Evolutionary conservation across 2,113 vertebrate genomes (phyloP), one percentile per base, ranked within the genome.

Genomic region (Daphoenositta chrysoptera): DNA sequence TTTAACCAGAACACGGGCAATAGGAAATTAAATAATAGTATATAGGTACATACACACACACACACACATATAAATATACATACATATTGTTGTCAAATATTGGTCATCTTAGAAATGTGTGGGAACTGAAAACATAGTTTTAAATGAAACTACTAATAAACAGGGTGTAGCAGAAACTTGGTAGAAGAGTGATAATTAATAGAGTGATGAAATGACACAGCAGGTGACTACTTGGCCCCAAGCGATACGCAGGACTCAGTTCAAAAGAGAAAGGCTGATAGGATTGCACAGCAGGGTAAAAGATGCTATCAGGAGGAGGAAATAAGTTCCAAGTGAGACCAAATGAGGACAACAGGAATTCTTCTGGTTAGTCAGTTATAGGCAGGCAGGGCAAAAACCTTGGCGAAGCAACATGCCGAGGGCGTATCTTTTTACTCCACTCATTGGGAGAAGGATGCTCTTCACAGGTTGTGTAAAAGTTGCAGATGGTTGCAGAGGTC

Each of bases 191-290:
- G 47, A 33, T 78, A 83, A 81, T 81, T 91, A 93, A 63, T 27
- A 78, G 64, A 83, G 47, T 28, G 39, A 40, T 87, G 80, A 91
- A 94, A 89, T 87, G 47, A 63, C 77, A 84, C 18, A 66, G 51
- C 21, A 82, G 60, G 47, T 42, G n/a, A 63, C 35, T 57, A 35
- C 35, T 50, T 91, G 23, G 39, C 81, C 33, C 4, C 16, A 12
- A 89, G 60, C 39, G 82, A 35, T 17, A 30, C 15, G 8, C 18
- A 70, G 82, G 39, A 4, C 7, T n/a, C 0, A 0, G 9, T 45
- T 94, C 33, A 61, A 65, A 77, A 89, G 15, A 69, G 42, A 81
- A 87, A 81, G 42, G 11, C 7, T 66, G 64, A 63, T 16, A 17
- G 33, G 24, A 70, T 87, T 91, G 53, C 87, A 61, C 45, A 83